Evolutionary conservation across 2,113 vertebrate genomes (phyloP).

Genomic region (Heteronetta atricapilla): DNA sequence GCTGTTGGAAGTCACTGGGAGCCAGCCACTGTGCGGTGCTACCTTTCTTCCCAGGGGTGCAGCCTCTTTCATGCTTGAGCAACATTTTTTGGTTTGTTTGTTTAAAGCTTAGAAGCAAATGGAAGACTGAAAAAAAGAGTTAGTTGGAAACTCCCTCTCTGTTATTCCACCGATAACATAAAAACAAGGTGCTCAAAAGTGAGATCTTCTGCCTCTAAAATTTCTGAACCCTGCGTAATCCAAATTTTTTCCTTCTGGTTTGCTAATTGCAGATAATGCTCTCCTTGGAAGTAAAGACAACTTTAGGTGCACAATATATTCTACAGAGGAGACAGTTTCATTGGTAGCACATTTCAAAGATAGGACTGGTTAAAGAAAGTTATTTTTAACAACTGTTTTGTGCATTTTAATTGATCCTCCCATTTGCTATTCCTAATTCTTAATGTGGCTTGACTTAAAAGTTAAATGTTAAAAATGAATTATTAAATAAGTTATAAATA

Average conservation of each 20-base stretch:
- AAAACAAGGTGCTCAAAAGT: neutral
- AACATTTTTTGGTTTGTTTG: neutral
- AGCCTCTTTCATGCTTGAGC: neutral
- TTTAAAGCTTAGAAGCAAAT: neutral
- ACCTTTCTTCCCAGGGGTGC: neutral
- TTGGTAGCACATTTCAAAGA: slow-evolving; percentile 39
- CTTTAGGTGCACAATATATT: slow-evolving; percentile 15
- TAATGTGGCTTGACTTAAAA: neutral
- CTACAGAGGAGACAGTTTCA: neutral
- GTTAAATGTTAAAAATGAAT: slow-evolving; percentile 10
- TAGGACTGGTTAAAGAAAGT: slow-evolving; percentile 22
- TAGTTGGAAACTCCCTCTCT: neutral
- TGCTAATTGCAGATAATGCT: neutral
- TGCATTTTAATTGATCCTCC: slow-evolving; percentile 55
- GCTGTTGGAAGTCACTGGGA: neutral
- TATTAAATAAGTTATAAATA: neutral
- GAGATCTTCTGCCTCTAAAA: neutral
- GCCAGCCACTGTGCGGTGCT: neutral
- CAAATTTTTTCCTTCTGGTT: neutral
- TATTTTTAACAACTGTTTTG: slow-evolving; percentile 58
- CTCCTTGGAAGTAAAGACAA: slow-evolving; percentile 19
- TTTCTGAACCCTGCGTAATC: neutral
- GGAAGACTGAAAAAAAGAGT: neutral
- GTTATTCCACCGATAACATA: accelerated
- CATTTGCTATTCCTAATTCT: slow-evolving; percentile 10